Base-by-base conservation (phyloP, 2,888 invertebrate genomes). In the Drosophila kambysellisi region DNA sequence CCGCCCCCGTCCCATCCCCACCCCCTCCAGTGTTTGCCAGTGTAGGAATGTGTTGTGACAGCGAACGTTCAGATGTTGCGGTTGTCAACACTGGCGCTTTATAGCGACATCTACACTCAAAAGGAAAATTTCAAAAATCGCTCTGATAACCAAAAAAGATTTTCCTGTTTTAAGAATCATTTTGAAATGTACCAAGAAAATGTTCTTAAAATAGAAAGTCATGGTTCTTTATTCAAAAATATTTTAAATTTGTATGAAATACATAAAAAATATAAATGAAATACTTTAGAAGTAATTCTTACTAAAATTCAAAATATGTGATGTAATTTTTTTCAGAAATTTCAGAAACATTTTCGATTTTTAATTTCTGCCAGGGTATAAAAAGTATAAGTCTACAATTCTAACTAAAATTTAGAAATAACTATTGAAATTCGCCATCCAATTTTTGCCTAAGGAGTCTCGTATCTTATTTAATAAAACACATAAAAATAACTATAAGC, bases 61-160 rank as follows among this genome's bases (percentile, higher is more conserved):
- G 74, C 15, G 61, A 52, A 43, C 32, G 57, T 60, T 57, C 60
- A 46, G 60, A 60, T 60, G 69, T 76, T 76, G 77, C 56, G 81
- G 81, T 73, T 81, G 82, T 84, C 82, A 83, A 76, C 73, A 76
- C 53, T 78, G 61, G 60, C 39, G 60, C 57, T 61, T 41, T 9
- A 29, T 37, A 41, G 17, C 52, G 51, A 65, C 50, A 62, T 54
- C 53, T 46, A 15, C 15, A 39, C 46, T 25, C 8, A 12, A 46
- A 43, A 2, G 1, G 4, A n/a, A n/a, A 11, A 6, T n/a, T n/a
- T 0, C 9, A 5, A n/a, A 43, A 43, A 43, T 43, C n/a, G 2
- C 9, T 2, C 11, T 11, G 11, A n/a, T n/a, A 41, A 11, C 41
- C 3, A n/a, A n/a, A n/a, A 41, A n/a, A n/a, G 3, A 2, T n/a